Evolutionary conservation across 2,888 invertebrate genomes (phyloP).

Genomic region (Allygus modestus): DNA sequence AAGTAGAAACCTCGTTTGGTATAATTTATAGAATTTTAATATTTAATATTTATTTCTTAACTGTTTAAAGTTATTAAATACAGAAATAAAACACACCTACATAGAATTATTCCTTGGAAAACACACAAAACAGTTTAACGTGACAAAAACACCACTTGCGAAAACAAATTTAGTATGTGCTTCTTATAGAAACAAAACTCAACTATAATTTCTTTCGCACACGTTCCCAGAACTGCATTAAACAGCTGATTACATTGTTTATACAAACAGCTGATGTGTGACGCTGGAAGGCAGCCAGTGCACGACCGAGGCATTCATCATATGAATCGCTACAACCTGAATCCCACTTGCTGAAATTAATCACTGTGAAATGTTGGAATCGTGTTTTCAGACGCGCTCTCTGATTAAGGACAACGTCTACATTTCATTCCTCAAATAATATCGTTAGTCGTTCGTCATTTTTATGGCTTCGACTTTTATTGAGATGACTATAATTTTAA

Average conservation of each 20-base stretch:
- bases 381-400: conserved; percentile 9
- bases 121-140: not conserved
- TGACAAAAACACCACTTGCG: not conserved
- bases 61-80: no score
- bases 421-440: conserved; percentile 9
- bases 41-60: no score
- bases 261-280: conserved; percentile 42
- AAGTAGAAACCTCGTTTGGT: no score
- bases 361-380: conserved; percentile 6
- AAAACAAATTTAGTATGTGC: not conserved
- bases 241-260: conserved; percentile 50
- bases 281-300: conserved; percentile 23
- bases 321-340: conserved; percentile 28
- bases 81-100: no score
- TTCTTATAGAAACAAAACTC: not conserved
- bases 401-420: conserved; percentile 23
- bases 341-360: conserved; percentile 23
- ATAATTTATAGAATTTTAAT: no score
- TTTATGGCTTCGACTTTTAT: not conserved
- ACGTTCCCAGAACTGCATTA: conserved; percentile 1
- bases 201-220: not conserved
- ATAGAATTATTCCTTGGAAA: no score
- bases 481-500: no score
- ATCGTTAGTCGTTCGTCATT: not conserved
- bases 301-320: conserved; percentile 23